Conservation (phyloP, 2,113 vertebrate genomes). For the Nymphicus hollandicus region DNA sequence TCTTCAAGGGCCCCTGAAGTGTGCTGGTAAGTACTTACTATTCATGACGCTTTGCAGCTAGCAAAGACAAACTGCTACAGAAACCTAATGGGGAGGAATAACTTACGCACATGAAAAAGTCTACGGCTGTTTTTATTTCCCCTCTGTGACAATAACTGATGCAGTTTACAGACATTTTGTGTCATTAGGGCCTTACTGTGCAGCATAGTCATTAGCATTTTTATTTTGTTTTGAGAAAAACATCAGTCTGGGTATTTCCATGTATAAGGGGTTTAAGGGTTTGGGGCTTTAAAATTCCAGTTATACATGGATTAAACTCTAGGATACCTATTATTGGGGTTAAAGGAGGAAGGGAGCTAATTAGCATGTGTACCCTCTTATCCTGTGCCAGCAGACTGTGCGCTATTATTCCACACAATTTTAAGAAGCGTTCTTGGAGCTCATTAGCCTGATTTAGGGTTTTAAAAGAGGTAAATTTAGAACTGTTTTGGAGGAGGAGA, state of each 20-base stretch:
- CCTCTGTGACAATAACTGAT: not conserved
- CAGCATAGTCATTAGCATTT: not conserved
- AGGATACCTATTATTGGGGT: not conserved
- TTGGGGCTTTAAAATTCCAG: not conserved
- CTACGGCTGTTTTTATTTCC: not conserved
- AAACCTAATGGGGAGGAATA: not conserved
- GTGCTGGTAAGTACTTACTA: not conserved
- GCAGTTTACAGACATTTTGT: not conserved
- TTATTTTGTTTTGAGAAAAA: not conserved
- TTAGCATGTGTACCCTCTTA: not conserved
- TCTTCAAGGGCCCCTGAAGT: not conserved
- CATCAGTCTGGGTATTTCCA: not conserved
- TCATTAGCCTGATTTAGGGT: not conserved
- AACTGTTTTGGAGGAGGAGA: not conserved
- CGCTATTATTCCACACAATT: not conserved
- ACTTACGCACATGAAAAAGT: not conserved
- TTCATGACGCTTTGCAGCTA: not conserved
- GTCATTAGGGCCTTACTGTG: not conserved
- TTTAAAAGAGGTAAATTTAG: not conserved
- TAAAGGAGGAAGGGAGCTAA: not conserved
- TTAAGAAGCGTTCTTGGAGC: not conserved
- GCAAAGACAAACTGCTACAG: not conserved
- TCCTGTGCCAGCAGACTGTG: not conserved
- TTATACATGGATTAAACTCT: slow-evolving; percentile 11
- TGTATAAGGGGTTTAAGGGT: not conserved